Evolutionary conservation across 2,113 vertebrate species (phyloP).

Genomic region (Ptychochromis oligacanthus): DNA sequence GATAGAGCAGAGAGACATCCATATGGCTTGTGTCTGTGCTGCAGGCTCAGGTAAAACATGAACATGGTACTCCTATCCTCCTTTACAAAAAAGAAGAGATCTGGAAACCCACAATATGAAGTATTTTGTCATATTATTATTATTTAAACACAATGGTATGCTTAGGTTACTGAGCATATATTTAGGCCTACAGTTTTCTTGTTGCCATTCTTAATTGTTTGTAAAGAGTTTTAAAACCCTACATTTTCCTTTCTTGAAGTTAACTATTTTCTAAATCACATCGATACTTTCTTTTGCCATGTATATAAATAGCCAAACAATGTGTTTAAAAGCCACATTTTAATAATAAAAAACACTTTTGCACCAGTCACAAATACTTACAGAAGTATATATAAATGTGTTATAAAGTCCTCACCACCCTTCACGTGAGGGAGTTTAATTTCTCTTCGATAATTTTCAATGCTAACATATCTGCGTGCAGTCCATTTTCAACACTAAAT

Average conservation of each 20-base stretch:
- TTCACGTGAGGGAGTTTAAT: neutral
- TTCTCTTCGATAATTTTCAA: neutral
- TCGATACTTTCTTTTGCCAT: neutral
- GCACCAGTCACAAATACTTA: constrained; percentile 58
- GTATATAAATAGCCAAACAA: neutral
- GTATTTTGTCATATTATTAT: neutral
- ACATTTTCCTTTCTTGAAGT: neutral
- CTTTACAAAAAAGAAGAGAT: too few relatives aligned
- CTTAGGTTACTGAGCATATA: neutral
- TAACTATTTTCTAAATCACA: neutral
- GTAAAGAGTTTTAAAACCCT: neutral
- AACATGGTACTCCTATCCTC: accelerated
- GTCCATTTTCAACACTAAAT: constrained; percentile 22
- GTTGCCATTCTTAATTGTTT: neutral
- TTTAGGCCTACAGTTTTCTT: neutral
- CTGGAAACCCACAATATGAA: neutral
- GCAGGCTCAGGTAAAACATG: neutral
- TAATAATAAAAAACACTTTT: constrained; percentile 63
- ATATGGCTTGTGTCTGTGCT: neutral
- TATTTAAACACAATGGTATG: neutral
- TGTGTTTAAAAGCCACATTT: constrained; percentile 14
- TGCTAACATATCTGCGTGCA: constrained; percentile 18
- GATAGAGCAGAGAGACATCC: neutral
- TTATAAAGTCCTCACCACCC: neutral
- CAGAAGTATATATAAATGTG: constrained; percentile 64